Evolutionary conservation across 2,113 vertebrate genomes (phyloP).

Genomic region (Uria aalge): DNA sequence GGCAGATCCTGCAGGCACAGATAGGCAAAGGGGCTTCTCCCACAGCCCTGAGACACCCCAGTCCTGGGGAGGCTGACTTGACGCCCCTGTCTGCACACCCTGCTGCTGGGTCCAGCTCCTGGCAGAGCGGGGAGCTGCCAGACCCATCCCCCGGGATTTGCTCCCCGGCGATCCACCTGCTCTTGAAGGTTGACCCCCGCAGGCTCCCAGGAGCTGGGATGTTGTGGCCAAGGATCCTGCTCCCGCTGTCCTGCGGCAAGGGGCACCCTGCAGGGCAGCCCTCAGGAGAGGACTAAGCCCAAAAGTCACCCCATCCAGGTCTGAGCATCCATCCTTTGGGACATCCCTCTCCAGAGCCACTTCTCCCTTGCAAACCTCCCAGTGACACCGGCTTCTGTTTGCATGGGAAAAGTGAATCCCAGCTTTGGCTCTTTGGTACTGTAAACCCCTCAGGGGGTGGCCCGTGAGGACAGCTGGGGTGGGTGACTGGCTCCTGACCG

Average conservation of each 20-base stretch:
- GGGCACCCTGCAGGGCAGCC: neutral
- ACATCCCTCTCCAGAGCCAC: neutral
- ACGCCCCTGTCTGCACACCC: neutral
- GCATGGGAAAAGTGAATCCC: accelerated
- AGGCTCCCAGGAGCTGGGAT: accelerated
- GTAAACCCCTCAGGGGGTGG: neutral
- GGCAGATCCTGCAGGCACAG: neutral
- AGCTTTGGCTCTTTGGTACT: neutral
- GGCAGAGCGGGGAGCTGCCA: neutral
- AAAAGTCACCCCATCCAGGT: accelerated
- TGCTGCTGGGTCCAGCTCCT: neutral
- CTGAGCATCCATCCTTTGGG: neutral
- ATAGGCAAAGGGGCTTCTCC: neutral
- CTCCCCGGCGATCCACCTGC: neutral
- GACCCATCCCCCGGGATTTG: neutral
- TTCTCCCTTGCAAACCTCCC: neutral
- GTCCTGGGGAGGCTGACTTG: neutral
- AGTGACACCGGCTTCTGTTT: accelerated
- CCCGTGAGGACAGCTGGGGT: neutral
- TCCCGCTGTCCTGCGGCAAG: accelerated
- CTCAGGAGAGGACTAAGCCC: neutral
- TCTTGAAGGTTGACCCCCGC: accelerated
- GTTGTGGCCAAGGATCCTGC: accelerated
- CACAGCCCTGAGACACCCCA: neutral
- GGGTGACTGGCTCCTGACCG: neutral